Evolutionary conservation across 2,888 invertebrate species (phyloP), one percentile per base, ranked within the genome.

Genomic region (Antitype chi): DNA sequence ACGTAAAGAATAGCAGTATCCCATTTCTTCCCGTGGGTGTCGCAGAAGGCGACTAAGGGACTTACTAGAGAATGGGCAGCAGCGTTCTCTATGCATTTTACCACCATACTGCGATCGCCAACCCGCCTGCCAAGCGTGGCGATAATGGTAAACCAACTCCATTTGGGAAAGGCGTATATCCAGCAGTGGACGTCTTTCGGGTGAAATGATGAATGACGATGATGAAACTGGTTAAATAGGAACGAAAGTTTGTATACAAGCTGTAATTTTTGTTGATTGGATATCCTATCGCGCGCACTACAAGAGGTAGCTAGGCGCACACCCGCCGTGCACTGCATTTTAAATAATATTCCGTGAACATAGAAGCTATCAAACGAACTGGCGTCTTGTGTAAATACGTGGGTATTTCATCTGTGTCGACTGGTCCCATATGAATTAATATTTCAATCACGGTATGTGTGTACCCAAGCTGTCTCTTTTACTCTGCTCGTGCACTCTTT

Each of bases 351-450:
- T 49, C 23, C 2, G 15, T 20, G 49, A 64, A 52, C 38, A 57
- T 25, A n/a, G 13, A 38, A 49, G 49, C 64, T 59, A 76, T 76
- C 25, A 20, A 15, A 11, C 9, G 55, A 9, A 17, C 62, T 20
- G 4, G 17, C 49, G 11, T 55, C 52, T 77, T 52, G 52, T 59
- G 32, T 28, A 67, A 59, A 67, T 2, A 52, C 0, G 7, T 7
- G 49, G 52, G 17, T 28, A 20, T 74, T 60, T 23, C 38, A 25
- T 23, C 28, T 49, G 32, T n/a, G n/a, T 47, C 20, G 7, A 57
- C 20, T 57, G 17, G 15, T 28, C n/a, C 70, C 76, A 23, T 32
- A 32, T 6, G 32, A 78, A 68, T 78, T 78, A 78, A 78, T 62
- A 60, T 68, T 69, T 69, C 60, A 47, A 69, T 60, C 60, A 25